A percentile compares a stretch with the other conserved stretches of the same genome.
Evolutionary conservation across 2,888 invertebrate genomes (phyloP).

Genomic region (Neria commutata): DNA sequence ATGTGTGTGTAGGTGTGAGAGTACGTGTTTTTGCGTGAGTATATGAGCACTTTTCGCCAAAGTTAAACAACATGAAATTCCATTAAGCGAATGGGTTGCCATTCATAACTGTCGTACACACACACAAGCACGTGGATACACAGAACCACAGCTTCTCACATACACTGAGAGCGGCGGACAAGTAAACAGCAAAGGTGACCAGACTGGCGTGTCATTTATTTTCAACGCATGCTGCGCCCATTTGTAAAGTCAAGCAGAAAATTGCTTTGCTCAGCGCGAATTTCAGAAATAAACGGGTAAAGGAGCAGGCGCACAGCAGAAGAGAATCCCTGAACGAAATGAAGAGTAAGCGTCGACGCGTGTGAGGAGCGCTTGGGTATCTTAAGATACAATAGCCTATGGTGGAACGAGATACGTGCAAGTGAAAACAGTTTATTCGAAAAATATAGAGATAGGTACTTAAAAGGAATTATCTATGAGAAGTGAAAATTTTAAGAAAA

Average conservation of each 20-base stretch:
- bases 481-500: too few species aligned
- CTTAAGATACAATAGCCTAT: too few species aligned
- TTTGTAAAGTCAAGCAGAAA: conserved; percentile 49
- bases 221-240: conserved; percentile 39
- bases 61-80: conserved; percentile 47
- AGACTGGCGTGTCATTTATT: conserved; percentile 49
- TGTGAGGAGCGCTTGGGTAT: too few species aligned
- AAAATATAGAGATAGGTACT: too few species aligned
- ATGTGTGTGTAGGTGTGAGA: conserved; percentile 2
- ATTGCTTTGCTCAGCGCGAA: conserved; percentile 47
- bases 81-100: conserved; percentile 47
- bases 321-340: too few species aligned
- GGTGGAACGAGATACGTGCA: too few species aligned
- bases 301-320: too few species aligned
- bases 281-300: too few species aligned
- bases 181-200: conserved; percentile 47
- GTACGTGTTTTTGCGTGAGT: conserved; percentile 8
- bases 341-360: too few species aligned
- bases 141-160: conserved; percentile 9
- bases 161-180: conserved; percentile 6
- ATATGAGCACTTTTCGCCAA: conserved; percentile 28
- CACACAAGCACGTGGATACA: conserved; percentile 13
- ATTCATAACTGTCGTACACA: conserved; percentile 43
- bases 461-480: too few species aligned
- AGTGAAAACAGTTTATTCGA: too few species aligned